A percentile compares a stretch with the other conserved stretches of the same genome.
Conservation (phyloP, 2,113 vertebrate genomes). For the Benitochromis conjunctus region DNA sequence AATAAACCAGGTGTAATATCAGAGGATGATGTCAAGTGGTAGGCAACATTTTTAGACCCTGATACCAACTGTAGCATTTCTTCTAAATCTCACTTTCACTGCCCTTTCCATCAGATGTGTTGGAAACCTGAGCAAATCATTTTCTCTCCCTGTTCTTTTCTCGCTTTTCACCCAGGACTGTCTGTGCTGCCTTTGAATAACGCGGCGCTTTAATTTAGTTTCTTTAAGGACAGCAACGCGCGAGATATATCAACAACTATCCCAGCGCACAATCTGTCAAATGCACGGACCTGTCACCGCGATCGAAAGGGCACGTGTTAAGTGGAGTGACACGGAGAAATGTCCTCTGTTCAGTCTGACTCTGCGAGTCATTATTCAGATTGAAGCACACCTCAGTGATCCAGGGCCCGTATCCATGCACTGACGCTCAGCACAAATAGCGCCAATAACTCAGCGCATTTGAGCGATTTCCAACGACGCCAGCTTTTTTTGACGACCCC, state of each 20-base stretch:
- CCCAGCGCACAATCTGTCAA: constrained; percentile 1
- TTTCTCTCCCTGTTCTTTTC: neutral
- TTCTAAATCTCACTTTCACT: neutral
- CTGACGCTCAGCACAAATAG: constrained; percentile 31
- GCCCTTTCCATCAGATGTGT: neutral
- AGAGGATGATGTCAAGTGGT: neutral
- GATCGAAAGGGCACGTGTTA: constrained; percentile 28
- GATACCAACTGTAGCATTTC: neutral
- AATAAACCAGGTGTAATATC: neutral
- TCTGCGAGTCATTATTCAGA: constrained; percentile 59
- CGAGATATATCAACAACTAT: neutral
- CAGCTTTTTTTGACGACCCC: constrained; percentile 41
- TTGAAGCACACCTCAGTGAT: constrained; percentile 45
- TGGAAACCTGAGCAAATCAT: neutral
- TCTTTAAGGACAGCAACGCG: neutral
- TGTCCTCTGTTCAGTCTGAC: constrained; percentile 25
- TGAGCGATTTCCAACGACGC: constrained; percentile 36
- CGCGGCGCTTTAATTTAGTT: neutral
- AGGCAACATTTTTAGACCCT: neutral
- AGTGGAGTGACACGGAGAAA: constrained; percentile 38
- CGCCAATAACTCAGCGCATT: constrained; percentile 32
- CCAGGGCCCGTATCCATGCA: constrained; percentile 8
- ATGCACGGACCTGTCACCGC: neutral
- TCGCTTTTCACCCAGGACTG: neutral
- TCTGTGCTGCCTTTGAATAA: neutral